Evolutionary conservation across 2,797 vertebrate genomes (phyloP).

Genomic region (Anniella stebbinsi): DNA sequence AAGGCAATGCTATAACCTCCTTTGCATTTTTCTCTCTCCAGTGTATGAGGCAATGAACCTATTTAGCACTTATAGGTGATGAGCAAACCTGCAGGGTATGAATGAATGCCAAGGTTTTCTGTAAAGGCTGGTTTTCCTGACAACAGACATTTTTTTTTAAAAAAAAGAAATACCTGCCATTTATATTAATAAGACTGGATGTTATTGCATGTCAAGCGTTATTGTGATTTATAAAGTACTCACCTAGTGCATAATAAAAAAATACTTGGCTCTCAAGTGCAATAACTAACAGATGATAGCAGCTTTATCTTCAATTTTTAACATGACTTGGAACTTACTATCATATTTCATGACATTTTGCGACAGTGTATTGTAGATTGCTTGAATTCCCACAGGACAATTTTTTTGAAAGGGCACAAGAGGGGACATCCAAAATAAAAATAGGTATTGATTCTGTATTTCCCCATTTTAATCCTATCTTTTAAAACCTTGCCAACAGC

Average conservation of each 20-base stretch:
- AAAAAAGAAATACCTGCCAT: constrained; percentile 62
- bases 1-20: constrained; percentile 30
- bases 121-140: constrained; percentile 74
- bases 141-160: constrained; percentile 38
- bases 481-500: neutral
- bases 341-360: constrained; percentile 69
- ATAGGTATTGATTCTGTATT: neutral
- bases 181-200: constrained; percentile 79
- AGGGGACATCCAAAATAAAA: neutral
- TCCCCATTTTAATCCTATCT: neutral
- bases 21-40: neutral
- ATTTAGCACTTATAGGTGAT: constrained; percentile 65
- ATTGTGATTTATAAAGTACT: constrained; percentile 80
- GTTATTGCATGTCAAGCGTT: constrained; percentile 78
- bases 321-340: constrained; percentile 74
- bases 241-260: constrained; percentile 72
- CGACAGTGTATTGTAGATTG: constrained; percentile 42
- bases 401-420: neutral
- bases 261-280: constrained; percentile 67
- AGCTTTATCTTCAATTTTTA: constrained; percentile 74
- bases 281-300: constrained; percentile 67
- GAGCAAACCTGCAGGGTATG: constrained; percentile 63
- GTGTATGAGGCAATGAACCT: constrained; percentile 56
- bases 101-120: constrained; percentile 68
- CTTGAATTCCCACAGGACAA: neutral